Percentiles rank a stretch among this genome's conserved stretches.
phyloP scores from a whole-genome alignment of 2,797 vertebrate species.

The Phataginus tricuspis region DNA sequence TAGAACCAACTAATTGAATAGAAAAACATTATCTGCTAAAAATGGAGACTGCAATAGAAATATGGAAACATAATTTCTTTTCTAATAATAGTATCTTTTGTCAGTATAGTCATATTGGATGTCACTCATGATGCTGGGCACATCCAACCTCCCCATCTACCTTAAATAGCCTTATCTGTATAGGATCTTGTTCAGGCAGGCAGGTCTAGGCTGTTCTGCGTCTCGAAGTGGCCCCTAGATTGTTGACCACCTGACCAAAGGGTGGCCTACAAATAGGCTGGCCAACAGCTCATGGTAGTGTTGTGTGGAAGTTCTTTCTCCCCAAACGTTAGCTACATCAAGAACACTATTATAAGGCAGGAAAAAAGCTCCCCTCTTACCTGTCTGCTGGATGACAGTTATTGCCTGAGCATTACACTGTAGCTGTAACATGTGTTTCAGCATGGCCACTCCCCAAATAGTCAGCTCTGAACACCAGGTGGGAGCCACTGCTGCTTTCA shows the following conservation, averaged over 20 bases:
- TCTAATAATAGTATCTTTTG: background rate
- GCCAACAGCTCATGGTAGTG: background rate
- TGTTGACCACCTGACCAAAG: background rate
- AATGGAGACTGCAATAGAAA: slow-evolving; percentile 9
- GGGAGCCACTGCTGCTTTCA: background rate
- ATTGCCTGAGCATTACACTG: slow-evolving; percentile 95
- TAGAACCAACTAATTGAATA: background rate
- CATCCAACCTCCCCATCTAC: background rate
- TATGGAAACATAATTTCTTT: background rate
- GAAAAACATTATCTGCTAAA: slow-evolving; percentile 31
- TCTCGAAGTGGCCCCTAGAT: background rate
- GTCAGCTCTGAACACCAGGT: slow-evolving; percentile 81
- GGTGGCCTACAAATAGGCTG: background rate
- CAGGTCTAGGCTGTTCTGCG: background rate
- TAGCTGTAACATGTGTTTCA: slow-evolving; percentile 95
- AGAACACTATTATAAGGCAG: background rate
- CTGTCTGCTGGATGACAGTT: slow-evolving; percentile 87
- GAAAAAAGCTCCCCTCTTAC: slow-evolving; percentile 81
- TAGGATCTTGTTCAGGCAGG: background rate
- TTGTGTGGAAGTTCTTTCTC: background rate
- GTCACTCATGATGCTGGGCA: background rate
- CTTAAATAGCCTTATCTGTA: background rate
- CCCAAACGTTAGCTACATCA: background rate
- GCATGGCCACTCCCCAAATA: slow-evolving; percentile 90
- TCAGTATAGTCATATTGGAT: background rate